Evolutionary conservation across 2,888 invertebrate genomes (phyloP), one percentile per base, ranked within the genome.

Genomic region (Protonemura montana): DNA sequence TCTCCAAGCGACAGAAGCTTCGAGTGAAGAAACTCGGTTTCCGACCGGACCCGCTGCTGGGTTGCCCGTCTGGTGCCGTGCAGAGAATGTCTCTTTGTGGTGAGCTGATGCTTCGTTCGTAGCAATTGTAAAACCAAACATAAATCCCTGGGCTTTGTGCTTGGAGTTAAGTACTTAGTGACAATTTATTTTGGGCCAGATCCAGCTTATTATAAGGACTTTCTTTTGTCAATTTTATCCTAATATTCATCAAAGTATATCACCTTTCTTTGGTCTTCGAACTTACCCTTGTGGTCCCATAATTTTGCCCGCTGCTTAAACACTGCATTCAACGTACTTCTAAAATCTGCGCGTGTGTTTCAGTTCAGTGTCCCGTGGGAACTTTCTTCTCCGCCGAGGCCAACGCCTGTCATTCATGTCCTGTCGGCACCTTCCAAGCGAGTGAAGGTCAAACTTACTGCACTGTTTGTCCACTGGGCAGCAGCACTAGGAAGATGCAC

Each of bases 351-450:
- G 41, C 2, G n/a, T 0, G 25, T 42, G 85, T 89, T 90, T 13
- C 89, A 94, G 95, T 94, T 6, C 93, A 93, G 89, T 95, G 95
- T 89, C 94, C 95, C 0, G 90, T 92, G 87, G 95, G 95, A 21
- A 94, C 94, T 0, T 94, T 93, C 90, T 94, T 93, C 89, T 93
- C 94, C 89, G 90, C 91, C 1, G 91, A 92, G 0, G 90, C 90
- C 5, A 91, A 92, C 88, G 90, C 90, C n/a, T 95, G 95, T 88
- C 92, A 93, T 87, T 91, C 93, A 41, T 95, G 95, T 89, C 91
- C 91, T 13, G 90, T 93, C 85, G 95, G 95, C 0, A 92, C 92
- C n/a, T 95, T 93, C 89, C 95, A 94, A 88, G 92, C 93, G 35
- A 89, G 90, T 76, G 91, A 92, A 42, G 95, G 94, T 0, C 93